phyloP scores from a whole-genome alignment of 1,140 invertebrate genomes.

The Brachionus rotundiformis region DNA sequence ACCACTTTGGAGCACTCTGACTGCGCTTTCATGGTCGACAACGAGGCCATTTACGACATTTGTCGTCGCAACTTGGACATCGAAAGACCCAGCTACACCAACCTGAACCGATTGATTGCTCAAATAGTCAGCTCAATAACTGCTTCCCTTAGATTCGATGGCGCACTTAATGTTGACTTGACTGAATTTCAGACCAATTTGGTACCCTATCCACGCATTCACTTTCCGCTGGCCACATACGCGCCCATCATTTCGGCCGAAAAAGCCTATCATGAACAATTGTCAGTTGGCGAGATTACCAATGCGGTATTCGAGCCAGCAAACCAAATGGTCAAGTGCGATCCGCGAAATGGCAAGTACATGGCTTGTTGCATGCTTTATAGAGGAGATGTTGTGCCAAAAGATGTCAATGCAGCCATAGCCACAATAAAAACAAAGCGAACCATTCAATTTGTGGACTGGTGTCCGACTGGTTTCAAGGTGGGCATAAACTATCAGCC shows the following conservation, averaged over 20 bases:
- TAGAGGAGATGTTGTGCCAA: slow-evolving; percentile 67
- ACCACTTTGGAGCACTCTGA: slow-evolving; percentile 62
- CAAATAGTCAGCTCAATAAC: slow-evolving; percentile 85
- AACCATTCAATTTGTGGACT: slow-evolving; percentile 67
- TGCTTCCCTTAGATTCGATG: slow-evolving; percentile 68
- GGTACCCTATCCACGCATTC: slow-evolving; percentile 66
- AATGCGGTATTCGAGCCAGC: slow-evolving; percentile 70
- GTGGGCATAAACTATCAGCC: slow-evolving; percentile 80
- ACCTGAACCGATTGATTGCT: slow-evolving; percentile 77
- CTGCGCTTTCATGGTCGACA: slow-evolving; percentile 72
- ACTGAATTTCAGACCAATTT: slow-evolving; percentile 60
- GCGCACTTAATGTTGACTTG: slow-evolving; percentile 58
- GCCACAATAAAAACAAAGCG: slow-evolving; percentile 65
- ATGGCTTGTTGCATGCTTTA: slow-evolving; percentile 67
- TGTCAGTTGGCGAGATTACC: slow-evolving; percentile 66
- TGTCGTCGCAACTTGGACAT: slow-evolving; percentile 81
- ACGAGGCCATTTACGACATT: slow-evolving; percentile 83
- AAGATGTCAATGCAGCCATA: slow-evolving; percentile 66
- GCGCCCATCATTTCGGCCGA: slow-evolving; percentile 69
- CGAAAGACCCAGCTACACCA: slow-evolving; percentile 77
- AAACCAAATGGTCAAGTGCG: slow-evolving; percentile 73
- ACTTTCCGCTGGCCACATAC: slow-evolving; percentile 78
- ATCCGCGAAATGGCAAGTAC: slow-evolving; percentile 67
- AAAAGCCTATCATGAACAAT: slow-evolving; percentile 64
- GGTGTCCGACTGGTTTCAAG: slow-evolving; percentile 63